Evolutionary conservation across 2,888 invertebrate genomes (phyloP).

Genomic region (Apodemia duryi): DNA sequence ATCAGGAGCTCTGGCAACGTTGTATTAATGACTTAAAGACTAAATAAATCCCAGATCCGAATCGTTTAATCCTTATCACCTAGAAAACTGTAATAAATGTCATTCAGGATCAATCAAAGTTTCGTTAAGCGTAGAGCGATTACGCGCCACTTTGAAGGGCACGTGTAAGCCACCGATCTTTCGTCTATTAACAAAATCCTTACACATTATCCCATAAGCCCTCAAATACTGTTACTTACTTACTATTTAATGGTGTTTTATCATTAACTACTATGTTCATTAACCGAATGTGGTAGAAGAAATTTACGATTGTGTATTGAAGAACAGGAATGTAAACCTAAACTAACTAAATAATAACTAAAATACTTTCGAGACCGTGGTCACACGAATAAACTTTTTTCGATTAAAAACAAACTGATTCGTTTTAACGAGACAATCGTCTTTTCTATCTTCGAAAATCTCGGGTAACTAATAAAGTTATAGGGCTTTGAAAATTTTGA

Average conservation of each 20-base stretch:
- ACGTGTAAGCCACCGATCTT: constrained; percentile 6
- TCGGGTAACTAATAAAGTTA: too few relatives aligned
- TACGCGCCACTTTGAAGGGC: neutral
- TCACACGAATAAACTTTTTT: too few relatives aligned
- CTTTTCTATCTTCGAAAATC: too few relatives aligned
- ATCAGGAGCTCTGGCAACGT: too few relatives aligned
- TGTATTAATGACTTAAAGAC: neutral
- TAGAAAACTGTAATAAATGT: constrained; percentile 2
- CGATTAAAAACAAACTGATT: too few relatives aligned
- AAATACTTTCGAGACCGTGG: too few relatives aligned
- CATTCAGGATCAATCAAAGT: constrained; percentile 5
- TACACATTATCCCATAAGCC: neutral
- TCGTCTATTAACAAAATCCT: constrained; percentile 10
- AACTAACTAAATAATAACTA: too few relatives aligned
- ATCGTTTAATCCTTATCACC: neutral
- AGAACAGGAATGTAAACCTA: too few relatives aligned
- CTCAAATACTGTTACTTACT: constrained; percentile 5
- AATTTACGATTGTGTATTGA: too few relatives aligned
- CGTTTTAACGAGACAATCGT: too few relatives aligned
- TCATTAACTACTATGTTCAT: neutral
- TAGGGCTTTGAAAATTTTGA: too few relatives aligned
- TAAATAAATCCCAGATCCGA: neutral
- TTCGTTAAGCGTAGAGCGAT: constrained; percentile 3
- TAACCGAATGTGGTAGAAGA: too few relatives aligned
- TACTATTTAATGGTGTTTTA: neutral